These are phyloP conservation scores for Zaprionus kolodkinae DNA, from an alignment of 1,140 invertebrate species.

Conservation along the genomic window DNA sequence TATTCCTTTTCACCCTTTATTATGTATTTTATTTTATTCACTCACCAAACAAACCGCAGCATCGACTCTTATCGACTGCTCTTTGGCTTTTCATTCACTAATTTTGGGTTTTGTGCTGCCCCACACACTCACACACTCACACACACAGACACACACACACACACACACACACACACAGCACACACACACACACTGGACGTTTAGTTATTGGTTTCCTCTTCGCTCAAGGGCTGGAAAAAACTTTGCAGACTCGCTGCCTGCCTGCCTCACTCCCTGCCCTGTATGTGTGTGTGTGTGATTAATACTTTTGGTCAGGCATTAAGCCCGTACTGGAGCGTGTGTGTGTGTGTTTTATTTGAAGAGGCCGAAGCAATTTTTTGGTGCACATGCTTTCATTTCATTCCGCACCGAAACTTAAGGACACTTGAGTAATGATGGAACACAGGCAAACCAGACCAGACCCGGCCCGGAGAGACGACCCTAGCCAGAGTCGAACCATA, in stretches of 20 bases:
- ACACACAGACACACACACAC: constrained; percentile 9
- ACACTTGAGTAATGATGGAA: constrained; percentile 59
- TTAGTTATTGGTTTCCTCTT: constrained; percentile 53
- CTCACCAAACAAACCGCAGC: constrained; percentile 38
- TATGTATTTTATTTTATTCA: constrained; percentile 42
- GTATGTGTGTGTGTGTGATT: constrained; percentile 40
- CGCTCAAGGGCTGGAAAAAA: constrained; percentile 44
- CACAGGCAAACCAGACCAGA: constrained; percentile 9
- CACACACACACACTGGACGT: constrained; percentile 6
- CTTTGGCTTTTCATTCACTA: constrained; percentile 54
- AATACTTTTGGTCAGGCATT: constrained; percentile 56
- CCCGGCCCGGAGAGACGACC: background rate
- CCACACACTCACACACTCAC: background rate
- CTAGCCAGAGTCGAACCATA: background rate
- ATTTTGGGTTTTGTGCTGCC: constrained; percentile 43
- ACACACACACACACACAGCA: constrained; percentile 1
- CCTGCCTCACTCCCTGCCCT: background rate
- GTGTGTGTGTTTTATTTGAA: constrained; percentile 46
- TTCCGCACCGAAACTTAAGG: constrained; percentile 47
- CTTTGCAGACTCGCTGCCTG: constrained; percentile 38
- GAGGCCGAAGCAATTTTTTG: constrained; percentile 23
- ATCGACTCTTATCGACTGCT: constrained; percentile 42
- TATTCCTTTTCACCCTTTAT: background rate
- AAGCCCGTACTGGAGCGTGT: constrained; percentile 25
- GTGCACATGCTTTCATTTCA: constrained; percentile 45